These are phyloP conservation scores for Lasioglossum figueresi DNA, from an alignment of 2,888 invertebrate species.

Conservation along the genomic window DNA sequence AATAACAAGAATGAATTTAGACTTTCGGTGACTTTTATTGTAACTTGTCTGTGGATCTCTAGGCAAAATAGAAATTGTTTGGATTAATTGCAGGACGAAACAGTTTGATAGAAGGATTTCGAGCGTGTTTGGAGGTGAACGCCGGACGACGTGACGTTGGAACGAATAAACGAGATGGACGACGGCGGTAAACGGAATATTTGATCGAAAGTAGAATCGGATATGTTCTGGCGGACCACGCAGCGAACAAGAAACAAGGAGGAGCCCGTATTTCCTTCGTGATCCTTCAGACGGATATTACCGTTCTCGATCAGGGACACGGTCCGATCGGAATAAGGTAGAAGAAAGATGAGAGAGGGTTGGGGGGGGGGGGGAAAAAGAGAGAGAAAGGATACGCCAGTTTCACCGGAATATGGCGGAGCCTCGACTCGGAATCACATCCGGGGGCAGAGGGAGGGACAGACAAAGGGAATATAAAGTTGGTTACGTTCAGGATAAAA, in stretches of 20 bases:
- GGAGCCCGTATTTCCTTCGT: conserved; percentile 13
- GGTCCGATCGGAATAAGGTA: background rate
- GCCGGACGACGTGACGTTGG: background rate
- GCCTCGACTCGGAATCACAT: conserved; percentile 12
- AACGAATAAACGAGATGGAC: background rate
- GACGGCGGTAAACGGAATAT: background rate
- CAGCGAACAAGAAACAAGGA: conserved; percentile 1
- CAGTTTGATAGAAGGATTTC: background rate
- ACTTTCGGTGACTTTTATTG: no score
- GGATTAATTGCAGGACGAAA: no score
- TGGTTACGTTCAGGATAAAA: conserved; percentile 30
- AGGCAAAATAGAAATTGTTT: no score
- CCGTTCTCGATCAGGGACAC: conserved; percentile 21
- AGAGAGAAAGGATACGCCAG: background rate
- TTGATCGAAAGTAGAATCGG: conserved; percentile 2
- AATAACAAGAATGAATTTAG: no score
- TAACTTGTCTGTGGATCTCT: no score
- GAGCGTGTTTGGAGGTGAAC: no score
- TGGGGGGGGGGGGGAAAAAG: no score
- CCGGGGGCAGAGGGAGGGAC: background rate
- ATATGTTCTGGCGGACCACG: background rate
- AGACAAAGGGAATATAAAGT: conserved; percentile 43
- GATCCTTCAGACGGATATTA: conserved; percentile 55
- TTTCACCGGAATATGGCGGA: conserved; percentile 7
- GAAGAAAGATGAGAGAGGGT: background rate